These are phyloP conservation scores for Spheniscus humboldti DNA, from an alignment of 2,797 vertebrate species.

Conservation along the genomic window DNA sequence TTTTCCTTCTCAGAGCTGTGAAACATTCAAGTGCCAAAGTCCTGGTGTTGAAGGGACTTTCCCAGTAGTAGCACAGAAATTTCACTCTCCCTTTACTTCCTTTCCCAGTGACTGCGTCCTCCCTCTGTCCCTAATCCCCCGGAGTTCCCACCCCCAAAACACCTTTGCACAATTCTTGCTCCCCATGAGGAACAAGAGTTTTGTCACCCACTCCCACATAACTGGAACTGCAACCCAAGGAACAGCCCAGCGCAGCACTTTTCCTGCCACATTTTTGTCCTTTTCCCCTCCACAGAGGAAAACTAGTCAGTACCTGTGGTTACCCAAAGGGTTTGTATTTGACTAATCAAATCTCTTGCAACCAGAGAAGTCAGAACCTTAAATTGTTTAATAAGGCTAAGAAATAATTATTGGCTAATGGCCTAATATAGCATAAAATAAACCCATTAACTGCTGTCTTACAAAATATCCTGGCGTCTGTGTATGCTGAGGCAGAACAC, in stretches of 20 bases:
- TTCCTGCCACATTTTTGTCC: not conserved
- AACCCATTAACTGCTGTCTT: not conserved
- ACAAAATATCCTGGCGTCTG: not conserved
- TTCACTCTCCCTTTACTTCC: not conserved
- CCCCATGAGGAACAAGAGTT: not conserved
- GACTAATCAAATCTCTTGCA: not conserved
- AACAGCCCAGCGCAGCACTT: not conserved
- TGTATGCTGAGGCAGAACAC: not conserved
- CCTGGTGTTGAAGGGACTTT: not conserved
- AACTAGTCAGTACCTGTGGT: not conserved
- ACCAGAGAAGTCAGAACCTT: not conserved
- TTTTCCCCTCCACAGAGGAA: not conserved
- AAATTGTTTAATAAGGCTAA: not conserved
- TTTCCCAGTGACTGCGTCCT: not conserved
- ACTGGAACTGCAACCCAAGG: not conserved
- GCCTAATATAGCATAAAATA: not conserved
- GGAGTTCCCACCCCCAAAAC: not conserved
- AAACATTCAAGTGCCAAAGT: not conserved
- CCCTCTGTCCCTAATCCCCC: accelerated
- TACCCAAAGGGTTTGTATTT: not conserved
- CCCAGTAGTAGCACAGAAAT: not conserved
- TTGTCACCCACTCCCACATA: not conserved
- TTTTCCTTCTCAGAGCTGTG: not conserved
- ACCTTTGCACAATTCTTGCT: not conserved
- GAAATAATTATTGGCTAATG: not conserved